A percentile compares a stretch with the other conserved stretches of the same genome.
These are phyloP conservation scores for Manduca sexta DNA, from an alignment of 1,140 invertebrate species.

Conservation along the genomic window DNA sequence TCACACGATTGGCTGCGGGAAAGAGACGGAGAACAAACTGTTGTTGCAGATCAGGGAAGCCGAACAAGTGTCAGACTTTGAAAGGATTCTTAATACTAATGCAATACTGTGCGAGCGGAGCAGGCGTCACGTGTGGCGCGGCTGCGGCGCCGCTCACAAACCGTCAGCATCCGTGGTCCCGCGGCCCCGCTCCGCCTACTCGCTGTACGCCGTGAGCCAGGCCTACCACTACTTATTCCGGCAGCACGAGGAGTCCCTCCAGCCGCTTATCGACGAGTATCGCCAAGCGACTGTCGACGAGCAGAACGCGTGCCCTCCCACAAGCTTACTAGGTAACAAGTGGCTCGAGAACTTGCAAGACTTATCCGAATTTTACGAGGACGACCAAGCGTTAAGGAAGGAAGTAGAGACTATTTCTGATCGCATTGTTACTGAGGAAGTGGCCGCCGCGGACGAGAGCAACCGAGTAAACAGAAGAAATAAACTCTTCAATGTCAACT, in stretches of 20 bases:
- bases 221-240: constrained; percentile 62
- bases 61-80: constrained; percentile 72
- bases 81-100: constrained; percentile 74
- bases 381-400: constrained; percentile 46
- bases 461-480: constrained; percentile 21
- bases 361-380: constrained; percentile 65
- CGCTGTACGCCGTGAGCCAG: constrained; percentile 56
- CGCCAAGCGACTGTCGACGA: constrained; percentile 31
- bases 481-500: constrained; percentile 66
- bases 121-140: constrained; percentile 54
- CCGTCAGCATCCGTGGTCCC: constrained; percentile 43
- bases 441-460: constrained; percentile 25
- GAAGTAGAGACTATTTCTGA: constrained; percentile 57
- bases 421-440: constrained; percentile 42
- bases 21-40: constrained; percentile 68
- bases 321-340: constrained; percentile 43
- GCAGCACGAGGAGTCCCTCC: constrained; percentile 63
- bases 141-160: constrained; percentile 27
- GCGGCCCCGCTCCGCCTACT: constrained; percentile 61
- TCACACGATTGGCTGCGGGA: constrained; percentile 41
- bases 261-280: constrained; percentile 49
- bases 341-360: constrained; percentile 62
- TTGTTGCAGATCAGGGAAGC: constrained; percentile 71
- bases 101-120: constrained; percentile 63
- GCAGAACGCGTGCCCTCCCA: constrained; percentile 19